Evolutionary conservation across 2,797 vertebrate genomes (phyloP).

Genomic region (Erethizon dorsatum): DNA sequence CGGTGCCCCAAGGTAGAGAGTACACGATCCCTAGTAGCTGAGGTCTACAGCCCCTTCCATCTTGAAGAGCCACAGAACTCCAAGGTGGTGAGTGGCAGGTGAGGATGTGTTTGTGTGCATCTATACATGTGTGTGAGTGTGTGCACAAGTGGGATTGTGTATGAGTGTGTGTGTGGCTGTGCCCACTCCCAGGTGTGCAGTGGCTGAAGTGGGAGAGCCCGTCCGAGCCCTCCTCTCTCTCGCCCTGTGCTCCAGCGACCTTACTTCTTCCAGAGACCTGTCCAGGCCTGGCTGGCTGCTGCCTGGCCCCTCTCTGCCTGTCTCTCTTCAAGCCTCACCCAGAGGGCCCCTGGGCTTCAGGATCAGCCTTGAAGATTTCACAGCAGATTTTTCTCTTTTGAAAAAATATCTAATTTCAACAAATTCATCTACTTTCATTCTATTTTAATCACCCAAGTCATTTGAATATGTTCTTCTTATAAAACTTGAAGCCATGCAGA

Average conservation of each 20-base stretch:
- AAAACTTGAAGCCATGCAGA: neutral
- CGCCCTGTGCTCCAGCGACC: neutral
- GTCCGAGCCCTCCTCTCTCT: rapidly evolving
- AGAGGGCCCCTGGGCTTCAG: rapidly evolving
- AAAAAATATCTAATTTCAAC: constrained; percentile 10
- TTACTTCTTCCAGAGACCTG: neutral
- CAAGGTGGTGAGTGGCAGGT: neutral
- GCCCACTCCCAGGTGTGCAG: neutral
- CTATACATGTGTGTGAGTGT: neutral
- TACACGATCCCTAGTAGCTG: neutral
- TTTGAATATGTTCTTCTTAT: constrained; percentile 31
- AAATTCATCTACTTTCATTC: neutral
- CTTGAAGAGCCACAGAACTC: neutral
- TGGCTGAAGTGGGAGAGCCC: neutral
- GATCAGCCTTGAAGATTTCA: neutral
- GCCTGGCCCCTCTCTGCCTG: neutral
- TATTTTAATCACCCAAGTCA: neutral
- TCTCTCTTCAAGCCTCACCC: neutral
- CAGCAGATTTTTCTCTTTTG: neutral
- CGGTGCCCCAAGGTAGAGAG: neutral
- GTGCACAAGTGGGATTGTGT: neutral
- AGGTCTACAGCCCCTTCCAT: neutral
- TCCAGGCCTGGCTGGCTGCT: neutral
- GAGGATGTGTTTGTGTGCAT: neutral
- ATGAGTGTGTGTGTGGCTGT: neutral